Conservation (phyloP, 2,888 invertebrate species). For the Tolmerus cingulatus region DNA sequence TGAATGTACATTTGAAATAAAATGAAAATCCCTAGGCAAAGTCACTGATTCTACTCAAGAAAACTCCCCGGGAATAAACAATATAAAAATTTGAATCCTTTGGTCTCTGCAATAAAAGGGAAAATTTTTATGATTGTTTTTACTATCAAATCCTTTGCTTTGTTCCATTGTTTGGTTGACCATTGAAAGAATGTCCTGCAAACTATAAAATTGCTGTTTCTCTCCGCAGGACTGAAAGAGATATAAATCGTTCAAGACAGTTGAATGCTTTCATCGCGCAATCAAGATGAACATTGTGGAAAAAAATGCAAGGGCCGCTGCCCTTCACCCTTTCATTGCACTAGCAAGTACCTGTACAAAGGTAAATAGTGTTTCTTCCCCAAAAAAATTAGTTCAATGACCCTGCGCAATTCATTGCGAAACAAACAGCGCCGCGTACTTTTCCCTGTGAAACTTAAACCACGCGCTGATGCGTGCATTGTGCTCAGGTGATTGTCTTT, state of each 20-base stretch:
- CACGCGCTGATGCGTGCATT: constrained; percentile 18
- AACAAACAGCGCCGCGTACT: neutral
- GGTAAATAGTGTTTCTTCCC: constrained; percentile 10
- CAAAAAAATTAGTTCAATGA: constrained; percentile 13
- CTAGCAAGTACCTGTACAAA: constrained; percentile 6
- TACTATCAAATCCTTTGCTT: neutral
- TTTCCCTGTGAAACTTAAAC: neutral
- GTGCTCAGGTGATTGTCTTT: constrained; percentile 22
- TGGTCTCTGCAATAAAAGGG: neutral
- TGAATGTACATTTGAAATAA: neutral
- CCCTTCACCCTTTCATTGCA: neutral
- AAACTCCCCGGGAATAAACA: neutral
- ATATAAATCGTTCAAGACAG: neutral
- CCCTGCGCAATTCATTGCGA: neutral
- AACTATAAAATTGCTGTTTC: neutral
- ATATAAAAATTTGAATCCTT: neutral
- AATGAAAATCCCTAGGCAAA: neutral
- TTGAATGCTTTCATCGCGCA: neutral
- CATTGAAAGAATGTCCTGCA: neutral
- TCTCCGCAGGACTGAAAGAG: neutral
- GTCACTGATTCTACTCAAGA: neutral
- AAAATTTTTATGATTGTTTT: neutral
- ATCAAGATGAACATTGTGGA: neutral
- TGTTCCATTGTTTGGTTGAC: neutral
- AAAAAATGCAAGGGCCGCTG: neutral